phyloP scores from a whole-genome alignment of 2,888 invertebrate species.

The Odontothrips loti region DNA sequence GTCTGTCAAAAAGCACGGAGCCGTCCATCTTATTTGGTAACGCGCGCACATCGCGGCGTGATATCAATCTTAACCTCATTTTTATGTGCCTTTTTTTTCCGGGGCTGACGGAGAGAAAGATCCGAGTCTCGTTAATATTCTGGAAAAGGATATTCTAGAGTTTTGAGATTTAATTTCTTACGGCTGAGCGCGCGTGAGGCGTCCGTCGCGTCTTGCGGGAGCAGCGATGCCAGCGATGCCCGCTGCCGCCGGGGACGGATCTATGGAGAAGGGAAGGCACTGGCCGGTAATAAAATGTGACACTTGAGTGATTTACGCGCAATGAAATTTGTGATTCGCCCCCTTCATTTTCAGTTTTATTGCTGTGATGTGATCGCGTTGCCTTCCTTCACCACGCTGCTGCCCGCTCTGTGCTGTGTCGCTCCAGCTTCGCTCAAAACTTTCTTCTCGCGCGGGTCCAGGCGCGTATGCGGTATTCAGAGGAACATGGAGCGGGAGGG shows the following conservation, averaged over 20 bases:
- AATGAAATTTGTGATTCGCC: slow-evolving; percentile 26
- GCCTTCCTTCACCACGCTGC: slow-evolving; percentile 1
- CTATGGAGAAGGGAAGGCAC: slow-evolving; percentile 14
- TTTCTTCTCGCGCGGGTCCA: too few relatives aligned
- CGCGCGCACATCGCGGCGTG: neutral
- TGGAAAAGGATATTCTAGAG: slow-evolving; percentile 13
- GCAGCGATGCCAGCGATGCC: neutral
- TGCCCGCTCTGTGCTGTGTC: neutral
- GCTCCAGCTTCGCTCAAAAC: slow-evolving; percentile 24
- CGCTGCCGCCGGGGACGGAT: neutral
- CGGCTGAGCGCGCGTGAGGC: slow-evolving; percentile 3
- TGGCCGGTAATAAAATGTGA: slow-evolving; percentile 21
- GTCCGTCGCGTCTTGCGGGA: neutral
- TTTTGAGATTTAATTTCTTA: slow-evolving; percentile 25
- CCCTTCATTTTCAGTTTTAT: slow-evolving; percentile 25
- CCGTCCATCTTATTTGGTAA: slow-evolving; percentile 9
- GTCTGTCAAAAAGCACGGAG: slow-evolving; percentile 19
- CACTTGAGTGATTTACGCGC: slow-evolving; percentile 21
- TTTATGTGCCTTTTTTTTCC: slow-evolving; percentile 9
- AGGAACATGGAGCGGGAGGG: neutral
- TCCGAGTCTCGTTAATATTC: slow-evolving; percentile 10
- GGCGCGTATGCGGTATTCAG: neutral
- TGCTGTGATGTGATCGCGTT: slow-evolving; percentile 21
- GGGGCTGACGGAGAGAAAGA: neutral
- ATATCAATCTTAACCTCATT: slow-evolving; percentile 23